These are phyloP conservation scores for Leptatherina wallacei DNA, from an alignment of 2,797 vertebrate genomes.

Conservation along the genomic window DNA sequence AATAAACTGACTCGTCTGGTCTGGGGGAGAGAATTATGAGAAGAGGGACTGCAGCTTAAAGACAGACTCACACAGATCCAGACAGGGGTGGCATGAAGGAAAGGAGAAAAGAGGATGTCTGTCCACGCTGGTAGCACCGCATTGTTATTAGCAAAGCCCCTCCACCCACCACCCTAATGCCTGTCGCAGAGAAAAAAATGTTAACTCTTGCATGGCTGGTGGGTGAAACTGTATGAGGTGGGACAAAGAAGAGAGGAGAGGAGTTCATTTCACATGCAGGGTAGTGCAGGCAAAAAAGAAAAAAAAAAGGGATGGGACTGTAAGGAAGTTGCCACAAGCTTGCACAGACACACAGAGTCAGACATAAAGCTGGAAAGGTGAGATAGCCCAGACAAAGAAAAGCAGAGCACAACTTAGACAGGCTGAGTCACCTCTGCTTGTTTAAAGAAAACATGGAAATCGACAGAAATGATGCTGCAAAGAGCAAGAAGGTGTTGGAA, in stretches of 20 bases:
- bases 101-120: conserved; percentile 44
- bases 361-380: conserved; percentile 52
- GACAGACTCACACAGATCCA: conserved; percentile 23
- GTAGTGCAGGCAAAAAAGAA: neutral
- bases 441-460: conserved; percentile 42
- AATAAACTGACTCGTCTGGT: conserved; percentile 11
- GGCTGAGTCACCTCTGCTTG: conserved; percentile 62
- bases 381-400: conserved; percentile 64
- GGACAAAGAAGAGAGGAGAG: conserved; percentile 65
- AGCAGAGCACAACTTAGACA: conserved; percentile 35
- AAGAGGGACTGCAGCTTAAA: conserved; percentile 22
- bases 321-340: conserved; percentile 36
- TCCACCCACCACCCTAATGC: conserved; percentile 69
- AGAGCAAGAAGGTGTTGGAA: neutral
- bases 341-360: conserved; percentile 27
- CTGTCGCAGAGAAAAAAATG: conserved; percentile 71
- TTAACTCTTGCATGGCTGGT: conserved; percentile 76
- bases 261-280: conserved; percentile 34
- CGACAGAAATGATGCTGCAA: conserved; percentile 45
- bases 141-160: conserved; percentile 78
- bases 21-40: conserved; percentile 16
- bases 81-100: conserved; percentile 42
- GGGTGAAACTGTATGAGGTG: conserved; percentile 38
- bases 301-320: conserved; percentile 13
- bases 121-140: conserved; percentile 68